phyloP scores from a whole-genome alignment of 2,797 vertebrate genomes.

The Botia kubotai region DNA sequence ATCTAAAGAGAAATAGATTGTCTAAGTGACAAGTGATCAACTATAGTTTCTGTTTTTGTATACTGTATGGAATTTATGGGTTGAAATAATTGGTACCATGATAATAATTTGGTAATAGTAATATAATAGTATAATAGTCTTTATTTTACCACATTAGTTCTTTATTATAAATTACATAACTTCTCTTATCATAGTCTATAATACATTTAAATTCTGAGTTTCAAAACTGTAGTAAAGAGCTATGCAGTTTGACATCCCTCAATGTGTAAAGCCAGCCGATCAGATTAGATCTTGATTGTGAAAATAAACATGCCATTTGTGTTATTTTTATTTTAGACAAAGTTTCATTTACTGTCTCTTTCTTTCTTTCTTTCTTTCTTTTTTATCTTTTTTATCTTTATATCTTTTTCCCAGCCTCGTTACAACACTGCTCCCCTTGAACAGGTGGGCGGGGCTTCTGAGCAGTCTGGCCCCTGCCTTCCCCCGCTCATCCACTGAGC shows the following conservation, averaged over 20 bases:
- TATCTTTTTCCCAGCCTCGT: conserved; percentile 66
- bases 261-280: too few relatives aligned
- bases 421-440: conserved; percentile 52
- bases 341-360: neutral
- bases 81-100: neutral
- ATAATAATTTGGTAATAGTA: neutral
- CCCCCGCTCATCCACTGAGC: conserved; percentile 64
- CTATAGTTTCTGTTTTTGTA: neutral
- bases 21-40: neutral
- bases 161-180: too few relatives aligned
- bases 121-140: too few relatives aligned
- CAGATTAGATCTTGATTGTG: neutral
- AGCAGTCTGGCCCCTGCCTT: conserved; percentile 61
- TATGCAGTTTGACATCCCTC: neutral
- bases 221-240: neutral
- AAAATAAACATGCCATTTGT: too few relatives aligned
- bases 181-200: neutral
- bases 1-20: neutral
- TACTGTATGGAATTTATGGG: too few relatives aligned
- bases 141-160: neutral
- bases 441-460: conserved; percentile 72
- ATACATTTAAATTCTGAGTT: neutral
- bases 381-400: neutral
- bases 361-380: neutral
- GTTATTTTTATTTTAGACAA: neutral